phyloP scores from a whole-genome alignment of 2,113 vertebrate genomes.

The Macquaria ambigua region DNA sequence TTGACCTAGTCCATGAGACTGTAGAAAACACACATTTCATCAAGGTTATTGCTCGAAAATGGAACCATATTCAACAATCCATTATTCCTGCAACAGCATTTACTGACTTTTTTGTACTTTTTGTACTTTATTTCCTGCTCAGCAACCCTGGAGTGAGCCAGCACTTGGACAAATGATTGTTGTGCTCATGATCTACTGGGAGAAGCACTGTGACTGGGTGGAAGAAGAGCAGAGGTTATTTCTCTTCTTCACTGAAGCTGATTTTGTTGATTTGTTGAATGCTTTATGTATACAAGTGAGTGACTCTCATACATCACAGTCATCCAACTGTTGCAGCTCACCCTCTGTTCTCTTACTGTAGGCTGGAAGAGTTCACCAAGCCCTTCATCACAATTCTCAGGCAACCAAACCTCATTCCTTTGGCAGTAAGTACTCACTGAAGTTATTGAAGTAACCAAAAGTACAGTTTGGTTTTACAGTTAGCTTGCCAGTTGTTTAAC shows the following conservation, averaged over 20 bases:
- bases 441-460: neutral
- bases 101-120: neutral
- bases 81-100: neutral
- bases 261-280: neutral
- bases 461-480: no score
- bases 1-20: constrained; percentile 83
- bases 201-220: constrained; percentile 72
- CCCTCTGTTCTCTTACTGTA: constrained; percentile 52
- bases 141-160: constrained; percentile 69
- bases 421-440: constrained; percentile 75
- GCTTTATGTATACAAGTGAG: neutral
- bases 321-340: neutral
- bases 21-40: constrained; percentile 78
- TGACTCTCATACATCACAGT: neutral
- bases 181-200: constrained; percentile 76
- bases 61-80: neutral
- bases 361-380: constrained; percentile 73
- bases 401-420: constrained; percentile 57
- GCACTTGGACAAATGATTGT: constrained; percentile 74
- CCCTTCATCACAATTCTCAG: constrained; percentile 79
- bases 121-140: neutral
- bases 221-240: constrained; percentile 72
- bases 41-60: constrained; percentile 82
- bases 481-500: constrained; percentile 8
- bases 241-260: neutral